Base-by-base conservation (phyloP, 2,113 vertebrate genomes). In the Archocentrus centrarchus region DNA sequence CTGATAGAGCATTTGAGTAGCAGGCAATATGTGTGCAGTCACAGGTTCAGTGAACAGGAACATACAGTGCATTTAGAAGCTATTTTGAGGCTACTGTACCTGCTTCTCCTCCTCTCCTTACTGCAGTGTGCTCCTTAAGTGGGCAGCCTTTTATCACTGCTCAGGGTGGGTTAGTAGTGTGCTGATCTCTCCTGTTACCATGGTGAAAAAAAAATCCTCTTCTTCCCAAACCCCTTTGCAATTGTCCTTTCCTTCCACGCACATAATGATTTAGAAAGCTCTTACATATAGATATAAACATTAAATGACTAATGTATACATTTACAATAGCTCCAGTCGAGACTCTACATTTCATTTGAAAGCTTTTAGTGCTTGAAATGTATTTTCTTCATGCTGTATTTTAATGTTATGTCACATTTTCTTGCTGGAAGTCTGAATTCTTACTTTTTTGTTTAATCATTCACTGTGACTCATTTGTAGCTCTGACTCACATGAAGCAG, bases 41-140 rank as follows among this genome's bases (percentile, higher is more conserved):
- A 73, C 27, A 73, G 27, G 68, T 73, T 73, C 27, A 73, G 18
- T 73, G 68, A 55, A 50, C 68, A 73, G 68, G 27, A 73, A 55
- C 53, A 55, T 73, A 55, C 47, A 5, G 68, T 14, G 17, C 47
- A 73, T 73, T 73, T 73, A 55, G 47, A 55, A 73, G 18, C 11
- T 73, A 73, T 73, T 73, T 73, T 73, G 68, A 73, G 68, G 27
- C 68, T 73, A 73, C 68, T 73, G 68, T 73, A 73, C 47, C 68
- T 73, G 47, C 30, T 73, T 73, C 27, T 55, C 47, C 27, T 73
- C 47, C 47, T 73, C 68, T 73, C 68, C 68, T 73, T 73, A 8
- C 68, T 55, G 68, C 68, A 73, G 47, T 55, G 47, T 13, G 11
- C 68, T 73, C 27, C 68, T 73, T 73, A 73, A 73, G 68, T 73